Base-by-base conservation (phyloP, 2,113 vertebrate species). In the Spilogale gracilis region DNA sequence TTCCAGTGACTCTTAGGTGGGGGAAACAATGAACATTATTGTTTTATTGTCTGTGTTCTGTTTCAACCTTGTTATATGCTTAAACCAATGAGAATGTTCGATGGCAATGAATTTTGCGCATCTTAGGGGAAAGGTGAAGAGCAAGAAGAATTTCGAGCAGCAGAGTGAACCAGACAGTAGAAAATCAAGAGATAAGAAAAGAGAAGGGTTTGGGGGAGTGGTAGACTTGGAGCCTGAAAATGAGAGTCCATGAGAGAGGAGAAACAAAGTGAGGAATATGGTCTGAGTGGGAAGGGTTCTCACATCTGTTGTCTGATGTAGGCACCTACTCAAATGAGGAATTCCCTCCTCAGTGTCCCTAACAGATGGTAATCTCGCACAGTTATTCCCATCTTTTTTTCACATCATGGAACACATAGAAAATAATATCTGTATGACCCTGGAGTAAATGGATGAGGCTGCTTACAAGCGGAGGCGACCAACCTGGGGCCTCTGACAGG, bases 231-330 rank as follows among this genome's bases (percentile, higher is more conserved):
- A 56, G 60, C 9, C 32, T 3, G 50, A 89, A 50, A 38, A 9
- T 38, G 21, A 27, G 50, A 63, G 61, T 87, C 27, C 30, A 9
- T 1, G 48, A 43, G 52, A 50, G 48, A 86, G 9, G 90, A 88
- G 63, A 73, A 80, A 45, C 61, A 32, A 50, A 32, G 61, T 4
- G 23, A 65, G n/a, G 18, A 38, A 56, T 48, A 43, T n/a, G 56
- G 86, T 60, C 32, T 63, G 27, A 76, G 43, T 54, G 69, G 74
- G 84, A 82, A 86, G 74, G 80, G 63, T 45, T 67, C 82, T 11
- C 52, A 43, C 45, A 54, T 58, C 63, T 89, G 65, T 21, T 61
- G 74, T 97, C 87, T 96, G 83, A 81, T 27, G 12, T 60, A 73
- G 73, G 69, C 48, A 88, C 27, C 81, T 85, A 27, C 65, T 81